phyloP scores from a whole-genome alignment of 2,888 invertebrate genomes.

The Ophioninae sp. region DNA sequence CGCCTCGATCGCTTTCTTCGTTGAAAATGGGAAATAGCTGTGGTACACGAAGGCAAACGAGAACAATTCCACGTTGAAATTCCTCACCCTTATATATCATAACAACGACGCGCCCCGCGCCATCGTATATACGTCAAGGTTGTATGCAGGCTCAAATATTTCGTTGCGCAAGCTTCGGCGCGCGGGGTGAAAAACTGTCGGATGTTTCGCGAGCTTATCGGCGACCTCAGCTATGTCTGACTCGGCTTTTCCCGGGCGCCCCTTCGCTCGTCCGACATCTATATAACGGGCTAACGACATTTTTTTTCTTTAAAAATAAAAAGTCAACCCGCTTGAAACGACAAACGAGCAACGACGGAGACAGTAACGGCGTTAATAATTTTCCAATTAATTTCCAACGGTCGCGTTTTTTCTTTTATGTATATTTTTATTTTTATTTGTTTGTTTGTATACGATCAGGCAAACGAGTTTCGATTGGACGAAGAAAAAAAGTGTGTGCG shows the following conservation, averaged over 20 bases:
- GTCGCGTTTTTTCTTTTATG: background rate
- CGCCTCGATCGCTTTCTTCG: background rate
- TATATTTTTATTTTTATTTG: background rate
- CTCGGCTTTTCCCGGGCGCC: background rate
- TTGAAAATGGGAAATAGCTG: constrained; percentile 27
- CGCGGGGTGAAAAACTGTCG: constrained; percentile 3
- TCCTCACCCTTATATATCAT: constrained; percentile 14
- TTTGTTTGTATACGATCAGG: background rate
- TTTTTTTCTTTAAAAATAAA: background rate
- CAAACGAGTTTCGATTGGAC: background rate
- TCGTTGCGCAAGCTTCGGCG: constrained; percentile 21
- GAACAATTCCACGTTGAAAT: constrained; percentile 43
- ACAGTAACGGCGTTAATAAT: background rate
- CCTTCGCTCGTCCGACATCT: background rate
- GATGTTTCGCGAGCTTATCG: constrained; percentile 42
- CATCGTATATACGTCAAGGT: background rate
- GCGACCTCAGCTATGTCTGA: constrained; percentile 2
- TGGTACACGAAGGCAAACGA: constrained; percentile 36
- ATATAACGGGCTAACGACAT: background rate
- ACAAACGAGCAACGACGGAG: background rate
- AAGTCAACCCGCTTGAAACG: background rate
- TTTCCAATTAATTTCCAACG: background rate
- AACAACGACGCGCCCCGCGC: constrained; percentile 10
- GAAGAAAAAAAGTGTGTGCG: constrained; percentile 1
- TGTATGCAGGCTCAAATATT: constrained; percentile 35